phyloP scores from a whole-genome alignment of 2,888 invertebrate genomes.

The Orthosia cruda region DNA sequence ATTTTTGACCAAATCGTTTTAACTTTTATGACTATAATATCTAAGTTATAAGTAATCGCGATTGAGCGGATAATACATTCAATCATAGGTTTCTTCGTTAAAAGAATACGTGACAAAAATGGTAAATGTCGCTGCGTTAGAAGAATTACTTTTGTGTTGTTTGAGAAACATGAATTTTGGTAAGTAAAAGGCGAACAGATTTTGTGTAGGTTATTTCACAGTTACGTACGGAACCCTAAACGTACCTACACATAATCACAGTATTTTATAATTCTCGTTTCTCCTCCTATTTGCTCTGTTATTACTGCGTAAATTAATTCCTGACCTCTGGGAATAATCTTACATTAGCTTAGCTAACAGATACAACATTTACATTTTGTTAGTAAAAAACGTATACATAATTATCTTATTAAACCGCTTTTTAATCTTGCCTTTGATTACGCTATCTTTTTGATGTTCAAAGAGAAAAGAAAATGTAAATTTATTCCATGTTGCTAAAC shows the following conservation, averaged over 20 bases:
- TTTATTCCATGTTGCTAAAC: constrained; percentile 1
- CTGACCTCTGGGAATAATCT: constrained; percentile 46
- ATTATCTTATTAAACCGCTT: constrained; percentile 18
- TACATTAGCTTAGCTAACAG: constrained; percentile 32
- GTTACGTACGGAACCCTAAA: constrained; percentile 11
- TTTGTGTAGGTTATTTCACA: not conserved
- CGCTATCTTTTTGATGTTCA: constrained; percentile 18
- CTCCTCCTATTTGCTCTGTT: constrained; percentile 27
- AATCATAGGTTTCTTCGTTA: too few relatives aligned
- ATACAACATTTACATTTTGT: constrained; percentile 35
- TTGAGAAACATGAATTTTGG: too few relatives aligned
- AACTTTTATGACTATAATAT: too few relatives aligned
- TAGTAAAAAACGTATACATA: constrained; percentile 10
- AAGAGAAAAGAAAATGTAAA: constrained; percentile 26
- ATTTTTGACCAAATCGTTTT: not conserved
- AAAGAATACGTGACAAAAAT: too few relatives aligned
- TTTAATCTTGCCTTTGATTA: constrained; percentile 33
- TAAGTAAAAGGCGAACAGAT: not conserved
- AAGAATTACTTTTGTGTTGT: too few relatives aligned
- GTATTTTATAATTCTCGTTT: constrained; percentile 40
- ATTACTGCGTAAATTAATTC: constrained; percentile 50
- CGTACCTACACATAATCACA: constrained; percentile 28
- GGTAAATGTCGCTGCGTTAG: too few relatives aligned
- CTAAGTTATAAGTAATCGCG: too few relatives aligned
- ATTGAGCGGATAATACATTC: too few relatives aligned